These are phyloP conservation scores for Tiphia femorata DNA, from an alignment of 2,888 invertebrate species.

Conservation along the genomic window DNA sequence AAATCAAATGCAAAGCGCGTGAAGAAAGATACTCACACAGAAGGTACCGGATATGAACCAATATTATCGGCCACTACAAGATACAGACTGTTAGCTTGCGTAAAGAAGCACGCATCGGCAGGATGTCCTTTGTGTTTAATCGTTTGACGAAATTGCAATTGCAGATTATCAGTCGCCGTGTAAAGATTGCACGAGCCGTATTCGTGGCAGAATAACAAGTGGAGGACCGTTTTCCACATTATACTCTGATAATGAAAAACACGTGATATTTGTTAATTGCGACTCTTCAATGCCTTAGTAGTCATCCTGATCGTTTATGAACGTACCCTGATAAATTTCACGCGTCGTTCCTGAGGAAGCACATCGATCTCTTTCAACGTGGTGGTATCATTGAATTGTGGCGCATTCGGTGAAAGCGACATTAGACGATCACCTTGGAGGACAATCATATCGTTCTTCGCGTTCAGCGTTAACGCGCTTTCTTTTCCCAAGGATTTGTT, in stretches of 20 bases:
- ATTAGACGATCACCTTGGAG: too few species aligned
- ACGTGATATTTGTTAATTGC: too few species aligned
- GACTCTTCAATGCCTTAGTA: too few species aligned
- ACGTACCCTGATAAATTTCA: slow-evolving; percentile 41
- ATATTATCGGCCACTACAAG: slow-evolving; percentile 47
- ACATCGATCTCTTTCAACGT: slow-evolving; percentile 13
- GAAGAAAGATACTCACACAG: slow-evolving; percentile 40
- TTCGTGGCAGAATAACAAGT: slow-evolving; percentile 47
- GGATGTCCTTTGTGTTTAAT: slow-evolving; percentile 33
- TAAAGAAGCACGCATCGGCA: slow-evolving; percentile 52
- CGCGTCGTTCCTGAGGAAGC: slow-evolving; percentile 4
- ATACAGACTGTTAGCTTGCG: slow-evolving; percentile 44
- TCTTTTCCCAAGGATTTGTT: too few species aligned
- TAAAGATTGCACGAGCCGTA: slow-evolving; percentile 41
- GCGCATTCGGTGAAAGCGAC: slow-evolving; percentile 1
- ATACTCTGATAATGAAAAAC: too few species aligned
- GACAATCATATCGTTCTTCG: too few species aligned
- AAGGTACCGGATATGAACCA: slow-evolving; percentile 38
- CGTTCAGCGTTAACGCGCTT: too few species aligned
- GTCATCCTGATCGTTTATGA: too few species aligned
- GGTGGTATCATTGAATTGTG: slow-evolving; percentile 4
- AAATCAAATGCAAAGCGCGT: too few species aligned
- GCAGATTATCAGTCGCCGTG: slow-evolving; percentile 28
- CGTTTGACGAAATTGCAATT: slow-evolving; percentile 39
- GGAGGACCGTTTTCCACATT: slow-evolving; percentile 44